A percentile compares a stretch with the other conserved stretches of the same genome.
These are phyloP conservation scores for Trachymyrmex septentrionalis DNA, from an alignment of 1,140 invertebrate species.

Conservation along the genomic window DNA sequence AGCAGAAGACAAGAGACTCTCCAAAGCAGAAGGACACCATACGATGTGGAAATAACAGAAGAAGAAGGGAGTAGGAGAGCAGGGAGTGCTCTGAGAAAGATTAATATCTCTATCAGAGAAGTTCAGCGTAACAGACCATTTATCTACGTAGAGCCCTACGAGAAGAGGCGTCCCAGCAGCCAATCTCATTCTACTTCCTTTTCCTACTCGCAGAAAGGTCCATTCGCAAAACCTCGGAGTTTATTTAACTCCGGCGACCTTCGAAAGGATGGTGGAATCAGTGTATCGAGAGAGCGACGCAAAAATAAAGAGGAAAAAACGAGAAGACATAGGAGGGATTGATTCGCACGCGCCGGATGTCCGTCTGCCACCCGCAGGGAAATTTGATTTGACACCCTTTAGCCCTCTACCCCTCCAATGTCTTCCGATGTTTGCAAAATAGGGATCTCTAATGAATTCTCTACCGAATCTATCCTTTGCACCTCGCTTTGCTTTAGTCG, in stretches of 20 bases:
- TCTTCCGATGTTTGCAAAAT: slow-evolving; percentile 39
- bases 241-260: slow-evolving; percentile 77
- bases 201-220: slow-evolving; percentile 26
- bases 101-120: slow-evolving; percentile 84
- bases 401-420: slow-evolving; percentile 20
- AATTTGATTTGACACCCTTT: slow-evolving; percentile 79
- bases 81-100: slow-evolving; percentile 76
- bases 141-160: slow-evolving; percentile 76
- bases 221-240: slow-evolving; percentile 68
- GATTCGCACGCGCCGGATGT: slow-evolving; percentile 67
- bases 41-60: slow-evolving; percentile 4
- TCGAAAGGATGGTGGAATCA: slow-evolving; percentile 28
- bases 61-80: background rate
- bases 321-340: slow-evolving; percentile 25
- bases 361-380: slow-evolving; percentile 51
- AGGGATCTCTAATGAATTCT: slow-evolving; percentile 74
- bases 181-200: slow-evolving; percentile 45
- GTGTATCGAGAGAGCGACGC: slow-evolving; percentile 23
- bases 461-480: slow-evolving; percentile 30
- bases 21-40: background rate
- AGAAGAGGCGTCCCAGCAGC: slow-evolving; percentile 53
- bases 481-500: slow-evolving; percentile 35
- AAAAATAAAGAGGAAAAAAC: slow-evolving; percentile 45
- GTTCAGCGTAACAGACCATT: slow-evolving; percentile 81
- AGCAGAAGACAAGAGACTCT: background rate